Evolutionary conservation across 92 coral and sea anemone genomes (phyloP).

Genomic region (Parazoanthus swiftii): DNA sequence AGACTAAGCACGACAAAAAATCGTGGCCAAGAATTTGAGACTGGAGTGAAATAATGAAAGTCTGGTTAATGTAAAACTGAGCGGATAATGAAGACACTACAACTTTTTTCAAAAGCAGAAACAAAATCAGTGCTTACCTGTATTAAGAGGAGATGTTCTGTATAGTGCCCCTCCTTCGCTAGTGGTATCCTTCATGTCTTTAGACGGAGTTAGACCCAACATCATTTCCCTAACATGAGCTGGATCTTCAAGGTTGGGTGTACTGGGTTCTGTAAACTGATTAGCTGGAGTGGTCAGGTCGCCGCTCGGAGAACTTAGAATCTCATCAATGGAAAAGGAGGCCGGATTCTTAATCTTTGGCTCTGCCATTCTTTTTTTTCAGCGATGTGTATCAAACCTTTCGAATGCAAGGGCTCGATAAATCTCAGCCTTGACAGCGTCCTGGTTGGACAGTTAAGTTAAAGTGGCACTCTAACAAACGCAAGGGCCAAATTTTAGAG

Average conservation of each 20-base stretch:
- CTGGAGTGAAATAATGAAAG: neutral
- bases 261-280: neutral
- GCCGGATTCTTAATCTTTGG: slow-evolving; percentile 30
- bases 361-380: slow-evolving; percentile 26
- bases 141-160: slow-evolving; percentile 15
- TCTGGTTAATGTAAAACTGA: slow-evolving; percentile 32
- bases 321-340: slow-evolving; percentile 87
- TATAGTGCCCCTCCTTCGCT: slow-evolving; percentile 27
- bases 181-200: slow-evolving; percentile 9
- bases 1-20: neutral
- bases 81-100: neutral
- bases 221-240: neutral
- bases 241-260: slow-evolving; percentile 13
- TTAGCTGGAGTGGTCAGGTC: slow-evolving; percentile 19
- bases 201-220: slow-evolving; percentile 4
- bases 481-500: slow-evolving; percentile 39
- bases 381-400: slow-evolving; percentile 18
- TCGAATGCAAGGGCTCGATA: slow-evolving; percentile 35
- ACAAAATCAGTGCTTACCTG: slow-evolving; percentile 20
- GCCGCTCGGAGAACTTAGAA: slow-evolving; percentile 53
- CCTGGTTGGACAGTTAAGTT: slow-evolving; percentile 36
- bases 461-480: slow-evolving; percentile 44
- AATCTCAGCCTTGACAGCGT: slow-evolving; percentile 24
- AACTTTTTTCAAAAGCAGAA: neutral
- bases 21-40: neutral